These are phyloP conservation scores for Cheirogaleus major DNA, from an alignment of 2,797 vertebrate genomes.

Conservation along the genomic window DNA sequence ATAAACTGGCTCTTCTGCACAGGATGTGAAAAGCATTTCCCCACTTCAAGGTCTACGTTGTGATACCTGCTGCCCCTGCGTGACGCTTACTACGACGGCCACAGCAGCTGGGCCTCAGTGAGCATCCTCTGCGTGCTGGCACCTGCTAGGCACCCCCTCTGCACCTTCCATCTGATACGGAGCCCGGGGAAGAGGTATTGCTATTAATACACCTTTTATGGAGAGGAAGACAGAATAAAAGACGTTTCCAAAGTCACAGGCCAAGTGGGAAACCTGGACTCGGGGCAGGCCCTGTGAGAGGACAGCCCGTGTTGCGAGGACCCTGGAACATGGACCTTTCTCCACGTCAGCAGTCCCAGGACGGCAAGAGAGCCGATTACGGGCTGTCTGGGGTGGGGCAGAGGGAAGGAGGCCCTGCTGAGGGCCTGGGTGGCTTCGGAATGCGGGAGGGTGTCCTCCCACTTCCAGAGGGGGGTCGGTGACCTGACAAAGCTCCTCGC, in stretches of 20 bases:
- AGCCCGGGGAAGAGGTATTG: not conserved
- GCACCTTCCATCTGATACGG: not conserved
- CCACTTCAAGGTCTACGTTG: not conserved
- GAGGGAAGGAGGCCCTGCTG: too few species aligned
- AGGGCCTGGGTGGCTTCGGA: not conserved
- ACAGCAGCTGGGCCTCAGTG: too few species aligned
- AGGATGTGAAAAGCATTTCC: not conserved
- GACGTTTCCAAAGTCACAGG: not conserved
- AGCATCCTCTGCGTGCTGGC: rapidly evolving
- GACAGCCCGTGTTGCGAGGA: not conserved
- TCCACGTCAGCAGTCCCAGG: not conserved
- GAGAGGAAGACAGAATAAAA: not conserved
- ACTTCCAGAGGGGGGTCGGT: not conserved
- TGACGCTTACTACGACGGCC: rapidly evolving
- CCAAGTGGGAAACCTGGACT: not conserved
- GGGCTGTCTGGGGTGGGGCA: rapidly evolving
- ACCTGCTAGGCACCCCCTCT: too few species aligned
- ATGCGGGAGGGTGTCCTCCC: rapidly evolving
- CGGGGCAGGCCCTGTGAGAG: not conserved
- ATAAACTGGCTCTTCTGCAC: not conserved
- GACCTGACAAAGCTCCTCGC: not conserved
- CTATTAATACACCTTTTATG: not conserved
- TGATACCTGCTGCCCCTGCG: rapidly evolving
- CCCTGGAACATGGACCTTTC: not conserved
- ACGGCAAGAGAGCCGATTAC: not conserved